These are phyloP conservation scores for Palloptera scutellata DNA, from an alignment of 2,888 invertebrate genomes.

Conservation along the genomic window DNA sequence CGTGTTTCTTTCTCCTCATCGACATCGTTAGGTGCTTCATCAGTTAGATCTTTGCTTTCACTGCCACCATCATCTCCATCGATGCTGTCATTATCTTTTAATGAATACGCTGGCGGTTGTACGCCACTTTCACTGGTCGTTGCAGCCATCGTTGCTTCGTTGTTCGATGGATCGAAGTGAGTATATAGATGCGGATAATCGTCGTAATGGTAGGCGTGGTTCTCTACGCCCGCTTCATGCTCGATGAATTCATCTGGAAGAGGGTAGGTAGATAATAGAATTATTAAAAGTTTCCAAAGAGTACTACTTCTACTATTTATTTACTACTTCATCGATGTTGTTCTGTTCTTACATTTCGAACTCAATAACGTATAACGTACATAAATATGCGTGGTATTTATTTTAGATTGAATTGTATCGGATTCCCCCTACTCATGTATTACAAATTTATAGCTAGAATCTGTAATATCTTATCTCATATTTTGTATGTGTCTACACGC, in stretches of 20 bases:
- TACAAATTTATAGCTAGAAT: no score
- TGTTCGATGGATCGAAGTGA: constrained; percentile 44
- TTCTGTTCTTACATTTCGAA: no score
- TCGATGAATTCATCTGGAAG: constrained; percentile 48
- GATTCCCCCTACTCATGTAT: no score
- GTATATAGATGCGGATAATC: constrained; percentile 48
- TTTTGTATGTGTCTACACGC: no score
- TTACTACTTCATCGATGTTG: no score
- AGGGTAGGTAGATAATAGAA: background rate
- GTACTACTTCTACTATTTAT: no score
- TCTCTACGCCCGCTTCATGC: constrained; percentile 48
- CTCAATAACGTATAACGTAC: no score
- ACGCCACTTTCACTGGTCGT: constrained; percentile 38
- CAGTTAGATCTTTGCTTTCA: background rate
- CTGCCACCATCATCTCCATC: constrained; percentile 21
- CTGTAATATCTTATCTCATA: no score
- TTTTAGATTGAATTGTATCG: no score
- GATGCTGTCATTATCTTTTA: constrained; percentile 25
- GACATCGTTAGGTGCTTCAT: constrained; percentile 30
- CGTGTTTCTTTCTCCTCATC: constrained; percentile 47
- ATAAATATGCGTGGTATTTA: no score
- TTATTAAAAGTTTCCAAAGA: no score
- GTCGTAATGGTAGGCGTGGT: constrained; percentile 50
- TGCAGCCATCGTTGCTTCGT: constrained; percentile 23
- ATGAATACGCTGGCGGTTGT: constrained; percentile 31